Conservation (phyloP, 2,113 vertebrate species). For the Leptodactylus fuscus region DNA sequence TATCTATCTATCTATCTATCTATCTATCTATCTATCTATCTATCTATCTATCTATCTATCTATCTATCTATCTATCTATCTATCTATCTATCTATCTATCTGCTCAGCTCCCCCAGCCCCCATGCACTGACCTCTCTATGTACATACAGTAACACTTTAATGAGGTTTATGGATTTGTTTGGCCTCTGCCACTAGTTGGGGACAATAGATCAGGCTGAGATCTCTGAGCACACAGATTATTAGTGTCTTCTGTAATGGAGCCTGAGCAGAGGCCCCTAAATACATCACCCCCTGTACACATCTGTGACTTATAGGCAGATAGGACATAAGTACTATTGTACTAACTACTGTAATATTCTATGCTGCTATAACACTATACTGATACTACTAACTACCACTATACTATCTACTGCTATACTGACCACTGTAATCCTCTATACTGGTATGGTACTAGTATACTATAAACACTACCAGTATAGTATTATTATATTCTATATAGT, state of each 20-base stretch:
- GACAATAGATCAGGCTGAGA: neutral
- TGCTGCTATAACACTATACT: neutral
- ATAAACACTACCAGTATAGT: too few relatives aligned
- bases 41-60: neutral
- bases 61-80: neutral
- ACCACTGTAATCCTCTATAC: neutral
- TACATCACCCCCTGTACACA: neutral
- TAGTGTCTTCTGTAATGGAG: slow-evolving; percentile 9
- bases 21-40: neutral
- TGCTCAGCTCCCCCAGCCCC: neutral
- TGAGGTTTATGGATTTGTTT: slow-evolving; percentile 37
- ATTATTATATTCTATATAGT: neutral
- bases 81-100: slow-evolving; percentile 7
- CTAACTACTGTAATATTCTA: neutral
- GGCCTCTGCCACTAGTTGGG: neutral
- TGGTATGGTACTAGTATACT: neutral
- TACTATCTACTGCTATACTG: neutral
- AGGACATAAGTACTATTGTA: neutral
- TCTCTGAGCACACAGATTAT: slow-evolving; percentile 19
- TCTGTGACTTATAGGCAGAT: neutral
- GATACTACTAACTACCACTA: neutral
- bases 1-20: too few relatives aligned
- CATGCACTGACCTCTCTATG: neutral
- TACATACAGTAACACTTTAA: slow-evolving; percentile 40
- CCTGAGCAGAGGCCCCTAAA: neutral